Evolutionary conservation across 2,113 vertebrate species (phyloP), one percentile per base, ranked within the genome.

Genomic region (Gallinago undulata): DNA sequence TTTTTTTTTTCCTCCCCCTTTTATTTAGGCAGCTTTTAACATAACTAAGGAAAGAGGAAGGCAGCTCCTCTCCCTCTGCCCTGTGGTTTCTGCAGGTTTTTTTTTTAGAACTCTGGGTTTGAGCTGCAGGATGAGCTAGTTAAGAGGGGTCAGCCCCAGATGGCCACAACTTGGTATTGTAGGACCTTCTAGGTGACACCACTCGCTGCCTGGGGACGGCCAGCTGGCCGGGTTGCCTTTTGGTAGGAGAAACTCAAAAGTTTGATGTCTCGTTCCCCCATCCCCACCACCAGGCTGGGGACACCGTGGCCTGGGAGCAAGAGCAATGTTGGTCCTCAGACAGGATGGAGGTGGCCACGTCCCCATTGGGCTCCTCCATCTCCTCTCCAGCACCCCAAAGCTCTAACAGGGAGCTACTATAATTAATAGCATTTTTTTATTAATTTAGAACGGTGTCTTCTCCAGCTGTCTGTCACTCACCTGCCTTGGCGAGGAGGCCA

Each of bases 21-120:
- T 79, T 95, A 79, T 92, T 94, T 94, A 50, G 25, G 72, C 92
- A 95, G 92, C 86, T 92, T 92, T 80, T 72, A 63, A 15, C 22
- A 5, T 3, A 60, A 57, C 14, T 23, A 30, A 45, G 35, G 47
- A 16, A 28, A 35, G 45, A n/a, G 28, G 77, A 75, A 55, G 1
- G 21, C 62, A 72, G 51, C 14, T 33, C 53, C 43, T 37, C 5
- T 2, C 39, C 39, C n/a, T 4, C 23, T 62, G 47, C 47, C 63
- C 16, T 15, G 9, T 2, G 33, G 16, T 51, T 55, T 14, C 70
- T 21, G 56, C 45, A 31, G 37, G 12, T 48, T 39, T 39, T 39
- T 39, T 39, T 39, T 39, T 57, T 16, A 35, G 37, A 22, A 64
- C 13, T 13, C 84, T 11, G 19, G 13, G 11, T 43, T 23, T 33